Evolutionary conservation across 1,140 invertebrate genomes (phyloP).

Genomic region (Copidosoma floridanum): DNA sequence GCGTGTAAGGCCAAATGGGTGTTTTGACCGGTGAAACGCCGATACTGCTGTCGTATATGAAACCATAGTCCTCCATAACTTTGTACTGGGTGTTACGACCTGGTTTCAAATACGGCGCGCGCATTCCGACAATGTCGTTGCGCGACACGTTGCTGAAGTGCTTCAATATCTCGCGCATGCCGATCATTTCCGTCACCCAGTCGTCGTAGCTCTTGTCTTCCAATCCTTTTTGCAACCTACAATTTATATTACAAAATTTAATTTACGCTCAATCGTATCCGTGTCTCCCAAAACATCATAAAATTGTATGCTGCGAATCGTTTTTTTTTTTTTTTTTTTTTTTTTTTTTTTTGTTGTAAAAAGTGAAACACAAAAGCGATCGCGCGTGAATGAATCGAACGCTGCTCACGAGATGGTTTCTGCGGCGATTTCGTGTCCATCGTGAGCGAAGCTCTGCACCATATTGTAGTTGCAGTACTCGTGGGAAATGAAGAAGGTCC

Average conservation of each 20-base stretch:
- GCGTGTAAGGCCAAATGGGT: constrained; percentile 93
- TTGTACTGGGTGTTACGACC: constrained; percentile 90
- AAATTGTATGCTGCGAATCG: too few species aligned
- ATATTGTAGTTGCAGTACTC: constrained; percentile 94
- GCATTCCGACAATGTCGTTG: constrained; percentile 81
- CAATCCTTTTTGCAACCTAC: constrained; percentile 70
- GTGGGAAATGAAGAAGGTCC: constrained; percentile 93
- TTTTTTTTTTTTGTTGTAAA: too few species aligned
- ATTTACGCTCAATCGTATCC: too few species aligned
- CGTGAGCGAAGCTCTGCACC: constrained; percentile 82
- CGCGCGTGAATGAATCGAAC: too few species aligned
- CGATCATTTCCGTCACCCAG: constrained; percentile 91
- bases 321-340: too few species aligned
- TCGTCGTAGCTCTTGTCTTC: constrained; percentile 87
- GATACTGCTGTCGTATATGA: constrained; percentile 89
- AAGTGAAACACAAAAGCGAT: too few species aligned
- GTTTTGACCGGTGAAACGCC: constrained; percentile 77
- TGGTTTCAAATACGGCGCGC: constrained; percentile 87
- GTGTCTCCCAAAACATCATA: too few species aligned
- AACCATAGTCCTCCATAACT: constrained; percentile 87
- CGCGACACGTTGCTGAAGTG: constrained; percentile 81
- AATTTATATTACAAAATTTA: too few species aligned
- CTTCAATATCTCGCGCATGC: constrained; percentile 83
- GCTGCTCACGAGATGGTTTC: constrained; percentile 79
- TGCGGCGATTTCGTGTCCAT: constrained; percentile 89